Percentiles rank a stretch among this genome's conserved stretches.
Conservation (phyloP, 2,113 vertebrate genomes). For the Petroica traversi region DNA sequence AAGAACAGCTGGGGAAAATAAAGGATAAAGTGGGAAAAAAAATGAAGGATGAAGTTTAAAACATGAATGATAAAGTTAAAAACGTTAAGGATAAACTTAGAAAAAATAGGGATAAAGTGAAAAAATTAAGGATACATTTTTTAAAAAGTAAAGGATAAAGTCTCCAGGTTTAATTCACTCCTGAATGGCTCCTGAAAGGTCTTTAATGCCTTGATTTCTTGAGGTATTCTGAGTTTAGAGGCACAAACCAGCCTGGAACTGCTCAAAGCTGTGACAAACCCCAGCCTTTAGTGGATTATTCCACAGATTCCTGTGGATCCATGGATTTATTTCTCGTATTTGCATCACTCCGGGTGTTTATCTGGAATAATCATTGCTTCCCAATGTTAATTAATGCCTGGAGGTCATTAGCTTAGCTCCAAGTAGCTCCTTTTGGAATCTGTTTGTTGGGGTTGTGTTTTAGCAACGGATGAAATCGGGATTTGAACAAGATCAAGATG, state of each 20-base stretch:
- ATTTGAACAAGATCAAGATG: neutral
- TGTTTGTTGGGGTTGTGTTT: slow-evolving; percentile 7
- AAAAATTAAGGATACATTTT: neutral
- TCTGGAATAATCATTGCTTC: neutral
- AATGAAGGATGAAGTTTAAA: no score
- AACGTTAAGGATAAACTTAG: no score
- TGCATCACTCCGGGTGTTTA: neutral
- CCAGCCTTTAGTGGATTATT: neutral
- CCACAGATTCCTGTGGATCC: neutral
- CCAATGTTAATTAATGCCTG: neutral
- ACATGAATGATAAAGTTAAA: neutral
- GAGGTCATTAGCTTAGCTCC: neutral
- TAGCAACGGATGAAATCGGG: neutral
- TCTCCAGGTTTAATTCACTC: neutral
- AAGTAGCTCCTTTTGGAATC: neutral
- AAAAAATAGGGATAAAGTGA: neutral
- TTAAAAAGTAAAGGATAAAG: neutral
- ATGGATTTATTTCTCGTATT: neutral
- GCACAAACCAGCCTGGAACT: neutral
- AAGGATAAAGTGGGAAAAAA: neutral
- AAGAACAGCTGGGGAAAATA: neutral
- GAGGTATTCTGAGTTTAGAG: neutral
- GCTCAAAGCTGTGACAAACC: neutral
- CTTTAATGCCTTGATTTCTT: neutral
- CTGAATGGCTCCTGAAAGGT: neutral